Conservation (phyloP, 2,888 invertebrate genomes). For the Athalia rosae region DNA sequence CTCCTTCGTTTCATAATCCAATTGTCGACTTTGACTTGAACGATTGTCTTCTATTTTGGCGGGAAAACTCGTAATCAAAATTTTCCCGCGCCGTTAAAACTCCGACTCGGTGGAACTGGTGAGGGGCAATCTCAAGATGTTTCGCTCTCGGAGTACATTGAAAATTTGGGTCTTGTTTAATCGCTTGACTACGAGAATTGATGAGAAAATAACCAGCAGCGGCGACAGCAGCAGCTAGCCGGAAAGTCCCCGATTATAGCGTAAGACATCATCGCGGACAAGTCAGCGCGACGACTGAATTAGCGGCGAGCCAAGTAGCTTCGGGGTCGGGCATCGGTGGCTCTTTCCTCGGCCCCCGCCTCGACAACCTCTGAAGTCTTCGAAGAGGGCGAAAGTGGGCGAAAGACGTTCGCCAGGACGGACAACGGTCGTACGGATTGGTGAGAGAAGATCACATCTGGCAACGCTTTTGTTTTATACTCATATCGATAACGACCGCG, state of each 20-base stretch:
- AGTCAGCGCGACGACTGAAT: slow-evolving; percentile 61
- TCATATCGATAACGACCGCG: no score
- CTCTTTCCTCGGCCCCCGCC: slow-evolving; percentile 27
- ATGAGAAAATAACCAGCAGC: neutral
- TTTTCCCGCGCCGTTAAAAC: no score
- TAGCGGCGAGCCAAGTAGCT: slow-evolving; percentile 65
- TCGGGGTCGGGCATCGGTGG: slow-evolving; percentile 23
- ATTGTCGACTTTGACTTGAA: no score
- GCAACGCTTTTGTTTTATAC: no score
- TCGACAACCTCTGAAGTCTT: neutral
- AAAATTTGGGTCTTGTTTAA: no score
- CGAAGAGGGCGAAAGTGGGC: neutral
- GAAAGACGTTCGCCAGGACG: neutral
- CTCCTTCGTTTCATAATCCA: neutral
- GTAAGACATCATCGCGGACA: slow-evolving; percentile 25
- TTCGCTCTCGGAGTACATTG: no score
- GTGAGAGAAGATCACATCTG: no score
- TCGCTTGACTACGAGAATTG: neutral
- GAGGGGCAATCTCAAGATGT: no score
- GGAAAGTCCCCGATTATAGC: neutral
- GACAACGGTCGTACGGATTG: no score
- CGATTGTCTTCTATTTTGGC: no score
- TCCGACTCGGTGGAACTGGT: no score
- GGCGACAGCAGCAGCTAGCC: neutral
- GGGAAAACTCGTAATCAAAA: no score